Base-by-base conservation (phyloP, 53 echinoderm and acorn worm species). In the Zoroaster sp. region DNA sequence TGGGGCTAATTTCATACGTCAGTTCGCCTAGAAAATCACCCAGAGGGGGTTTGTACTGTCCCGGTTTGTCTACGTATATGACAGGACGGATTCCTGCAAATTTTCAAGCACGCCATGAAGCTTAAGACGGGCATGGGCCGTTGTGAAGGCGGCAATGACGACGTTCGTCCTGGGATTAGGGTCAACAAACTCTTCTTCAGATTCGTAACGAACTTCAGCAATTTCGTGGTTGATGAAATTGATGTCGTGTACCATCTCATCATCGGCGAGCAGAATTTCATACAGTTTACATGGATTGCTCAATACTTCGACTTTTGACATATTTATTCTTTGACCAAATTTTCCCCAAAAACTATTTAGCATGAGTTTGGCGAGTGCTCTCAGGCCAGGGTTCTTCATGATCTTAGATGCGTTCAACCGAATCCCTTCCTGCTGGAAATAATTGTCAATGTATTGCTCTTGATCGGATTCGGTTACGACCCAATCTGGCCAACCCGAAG, bases 321-420 rank as follows among this genome's bases (percentile, higher is more conserved):
- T 72, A 28, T 87, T 87, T 15, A 52, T 11, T 37, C 39, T 66
- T 31, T 88, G 88, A 3, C 66, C 88, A 66, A 88, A 88, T 37
- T 88, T 88, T 0, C 95, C 96, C 95, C 95, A 93, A 31, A 95
- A 91, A 6, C 65, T 72, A 42, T 95, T 93, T 1, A 94, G 59
- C 90, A 92, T 75, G 23, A 75, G 75, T 76, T 90, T 94, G 21
- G 83, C 86, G 4, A 95, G 85, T n/a, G 92, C 68, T 25, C 94
- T 52, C 0, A 91, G 51, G 14, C 95, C 92, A 3, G 93, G 93
- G 38, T 93, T 73, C 47, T 93, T 91, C 12, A 17, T 36, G 6
- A 90, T 92, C 35, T 90, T 90, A 8, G 72, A 33, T 3, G 73
- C 23, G 35, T 93, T 75, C 40, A 90, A 51, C 38, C 67, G n/a